Conservation (phyloP, 2,113 vertebrate genomes). For the Brachionichthys hirsutus region DNA sequence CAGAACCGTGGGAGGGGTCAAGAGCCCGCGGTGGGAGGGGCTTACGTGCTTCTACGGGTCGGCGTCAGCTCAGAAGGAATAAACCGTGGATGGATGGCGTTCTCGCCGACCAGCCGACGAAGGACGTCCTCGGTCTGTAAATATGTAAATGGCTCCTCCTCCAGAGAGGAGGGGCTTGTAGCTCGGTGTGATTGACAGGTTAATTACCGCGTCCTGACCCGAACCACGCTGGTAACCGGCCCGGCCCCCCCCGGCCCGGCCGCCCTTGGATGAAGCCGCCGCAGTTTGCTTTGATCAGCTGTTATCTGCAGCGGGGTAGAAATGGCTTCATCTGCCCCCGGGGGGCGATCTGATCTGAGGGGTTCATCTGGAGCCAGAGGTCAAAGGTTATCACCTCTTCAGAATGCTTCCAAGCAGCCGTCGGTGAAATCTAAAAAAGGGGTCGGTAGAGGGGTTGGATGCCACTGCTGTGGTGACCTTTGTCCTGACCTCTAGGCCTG, state of each 20-base stretch:
- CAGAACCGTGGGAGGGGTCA: conserved; percentile 33
- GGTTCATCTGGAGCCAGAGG: no score
- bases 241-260: no score
- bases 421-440: no score
- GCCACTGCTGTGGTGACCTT: no score
- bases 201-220: conserved; percentile 53
- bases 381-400: no score
- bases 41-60: conserved; percentile 26
- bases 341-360: no score
- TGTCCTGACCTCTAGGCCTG: no score
- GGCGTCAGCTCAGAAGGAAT: conserved; percentile 29
- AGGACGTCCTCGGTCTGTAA: not conserved
- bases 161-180: conserved; percentile 16
- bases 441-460: no score
- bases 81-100: not conserved
- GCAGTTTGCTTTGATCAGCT: not conserved
- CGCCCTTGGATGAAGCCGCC: no score
- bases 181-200: conserved; percentile 59
- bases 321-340: not conserved
- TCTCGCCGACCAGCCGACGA: no score
- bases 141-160: conserved; percentile 12
- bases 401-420: no score
- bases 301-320: conserved; percentile 10
- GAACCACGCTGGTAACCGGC: conserved; percentile 20
- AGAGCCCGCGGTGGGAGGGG: conserved; percentile 24